A percentile compares a stretch with the other conserved stretches of the same genome.
Evolutionary conservation across 2,888 invertebrate species (phyloP).

Genomic region (Stramonita haemastoma): DNA sequence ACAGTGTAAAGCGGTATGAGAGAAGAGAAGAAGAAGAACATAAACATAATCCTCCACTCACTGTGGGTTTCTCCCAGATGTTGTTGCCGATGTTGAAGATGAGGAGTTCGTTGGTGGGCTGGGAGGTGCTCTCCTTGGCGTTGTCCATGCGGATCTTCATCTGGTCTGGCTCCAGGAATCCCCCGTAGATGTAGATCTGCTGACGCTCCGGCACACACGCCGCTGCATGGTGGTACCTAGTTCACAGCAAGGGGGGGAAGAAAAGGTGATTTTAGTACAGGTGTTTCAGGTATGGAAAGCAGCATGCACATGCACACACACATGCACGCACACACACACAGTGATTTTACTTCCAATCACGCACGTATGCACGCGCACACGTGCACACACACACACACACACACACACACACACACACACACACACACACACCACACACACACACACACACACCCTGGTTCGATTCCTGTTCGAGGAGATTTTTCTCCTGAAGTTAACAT

Average conservation of each 20-base stretch:
- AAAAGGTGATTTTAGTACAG: neutral
- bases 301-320: neutral
- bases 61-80: neutral
- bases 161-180: slow-evolving; percentile 80
- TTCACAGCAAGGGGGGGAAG: neutral
- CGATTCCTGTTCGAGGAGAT: too few relatives aligned
- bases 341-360: neutral
- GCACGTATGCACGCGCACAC: neutral
- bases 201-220: slow-evolving; percentile 90
- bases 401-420: neutral
- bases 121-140: slow-evolving; percentile 64
- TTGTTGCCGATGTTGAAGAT: slow-evolving; percentile 83
- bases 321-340: neutral
- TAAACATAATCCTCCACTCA: neutral
- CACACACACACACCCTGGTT: too few relatives aligned
- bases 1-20: too few relatives aligned
- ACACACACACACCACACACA: too few relatives aligned
- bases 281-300: neutral
- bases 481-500: too few relatives aligned
- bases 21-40: too few relatives aligned
- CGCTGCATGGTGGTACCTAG: slow-evolving; percentile 92
- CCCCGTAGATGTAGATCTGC: slow-evolving; percentile 93
- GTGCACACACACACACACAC: neutral
- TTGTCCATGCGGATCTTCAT: slow-evolving; percentile 2
- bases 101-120: slow-evolving; percentile 92